Conservation (phyloP, 2,797 vertebrate genomes). For the Coracias cyanogaster region DNA sequence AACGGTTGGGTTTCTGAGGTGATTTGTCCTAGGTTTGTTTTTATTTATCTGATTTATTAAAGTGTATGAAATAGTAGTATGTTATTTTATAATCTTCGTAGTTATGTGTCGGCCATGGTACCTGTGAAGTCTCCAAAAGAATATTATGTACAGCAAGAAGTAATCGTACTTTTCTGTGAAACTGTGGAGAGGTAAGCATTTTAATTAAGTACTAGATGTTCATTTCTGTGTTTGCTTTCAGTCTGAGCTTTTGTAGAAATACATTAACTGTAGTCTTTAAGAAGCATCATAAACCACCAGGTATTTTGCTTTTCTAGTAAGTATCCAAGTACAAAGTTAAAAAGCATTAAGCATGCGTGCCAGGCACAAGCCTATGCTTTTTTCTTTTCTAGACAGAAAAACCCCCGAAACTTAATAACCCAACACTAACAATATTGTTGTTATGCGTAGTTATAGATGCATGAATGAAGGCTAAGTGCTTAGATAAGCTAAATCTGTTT, state of each 20-base stretch:
- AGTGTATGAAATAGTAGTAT: neutral
- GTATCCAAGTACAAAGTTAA: neutral
- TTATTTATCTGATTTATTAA: neutral
- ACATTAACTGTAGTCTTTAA: neutral
- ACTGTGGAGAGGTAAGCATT: constrained; percentile 92
- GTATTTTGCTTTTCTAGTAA: neutral
- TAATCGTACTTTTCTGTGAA: constrained; percentile 98
- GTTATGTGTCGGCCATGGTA: constrained; percentile 99
- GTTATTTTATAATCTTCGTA: constrained; percentile 40
- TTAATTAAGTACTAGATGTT: neutral
- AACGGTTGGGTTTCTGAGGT: neutral
- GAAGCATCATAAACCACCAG: neutral
- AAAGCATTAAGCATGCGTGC: neutral
- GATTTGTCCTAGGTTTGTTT: neutral
- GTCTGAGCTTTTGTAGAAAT: neutral
- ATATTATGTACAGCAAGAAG: constrained; percentile 97
- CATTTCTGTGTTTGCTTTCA: neutral
- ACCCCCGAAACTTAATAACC: neutral
- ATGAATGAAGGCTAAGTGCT: neutral
- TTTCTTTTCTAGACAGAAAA: neutral
- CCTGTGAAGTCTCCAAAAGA: constrained; percentile 98
- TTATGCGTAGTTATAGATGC: neutral
- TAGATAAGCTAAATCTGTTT: neutral
- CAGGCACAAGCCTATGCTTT: neutral
- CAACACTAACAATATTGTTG: neutral